Evolutionary conservation across 2,113 vertebrate genomes (phyloP), one percentile per base, ranked within the genome.

Genomic region (Phodopus roborovskii): DNA sequence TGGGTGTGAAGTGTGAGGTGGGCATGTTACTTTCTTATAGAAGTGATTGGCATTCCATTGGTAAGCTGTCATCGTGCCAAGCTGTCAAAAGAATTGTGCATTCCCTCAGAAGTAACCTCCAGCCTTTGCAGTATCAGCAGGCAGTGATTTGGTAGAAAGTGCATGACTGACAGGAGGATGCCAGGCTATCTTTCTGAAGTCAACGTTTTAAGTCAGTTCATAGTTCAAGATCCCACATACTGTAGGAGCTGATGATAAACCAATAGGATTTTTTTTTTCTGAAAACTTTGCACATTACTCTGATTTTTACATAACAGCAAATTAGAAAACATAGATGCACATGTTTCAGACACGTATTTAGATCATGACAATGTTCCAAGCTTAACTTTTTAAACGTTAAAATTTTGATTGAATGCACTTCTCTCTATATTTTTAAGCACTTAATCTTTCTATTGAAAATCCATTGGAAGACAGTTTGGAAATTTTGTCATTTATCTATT

Each of bases 161-260:
- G 82, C 24, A 60, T 70, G 87, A 91, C 75, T 75, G 45, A 93
- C 77, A 83, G 93, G 93, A 68, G 96, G 78, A 94, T 78, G n/a
- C 9, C 73, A n/a, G 13, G 19, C 94, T 75, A 15, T 88, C 95
- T 96, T 96, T 92, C 95, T 91, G 94, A 98, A 97, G 97, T 97
- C 98, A 1, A 1, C 3, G 17, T 97, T 91, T 62, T 70, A 90
- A 92, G 75, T 97, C 92, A 92, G 68, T 83, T 74, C 94, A 53
- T 88, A 92, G 58, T 64, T 28, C 68, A 58, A 62, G 62, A 88
- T 62, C 75, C 33, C 87, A 95, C 64, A 62, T 74, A 94, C 45
- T 97, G 11, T 90, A 26, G 22, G 92, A 97, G 62, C 92, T 96
- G 58, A 16, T 97, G 93, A 13, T 70, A 96, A 94, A 71, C 73